A percentile compares a stretch with the other conserved stretches of the same genome.
phyloP scores from a whole-genome alignment of 2,888 invertebrate species.

The Bruchidius siliquastri region DNA sequence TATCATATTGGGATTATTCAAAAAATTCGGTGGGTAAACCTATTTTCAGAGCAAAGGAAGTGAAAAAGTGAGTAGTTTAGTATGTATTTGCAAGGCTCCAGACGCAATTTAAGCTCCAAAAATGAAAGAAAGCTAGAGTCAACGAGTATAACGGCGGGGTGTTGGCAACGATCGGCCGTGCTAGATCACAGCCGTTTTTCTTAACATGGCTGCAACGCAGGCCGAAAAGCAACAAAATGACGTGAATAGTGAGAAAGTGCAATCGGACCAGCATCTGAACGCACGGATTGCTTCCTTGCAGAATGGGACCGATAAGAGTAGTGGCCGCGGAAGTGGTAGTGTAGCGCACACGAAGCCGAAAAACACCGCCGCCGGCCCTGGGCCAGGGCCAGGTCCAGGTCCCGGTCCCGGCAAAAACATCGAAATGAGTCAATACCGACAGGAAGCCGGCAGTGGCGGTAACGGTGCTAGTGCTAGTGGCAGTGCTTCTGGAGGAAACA shows the following conservation, averaged over 20 bases:
- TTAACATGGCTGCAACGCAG: conserved; percentile 82
- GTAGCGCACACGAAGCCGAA: conserved; percentile 61
- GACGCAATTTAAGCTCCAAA: conserved; percentile 43
- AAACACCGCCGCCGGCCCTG: conserved; percentile 51
- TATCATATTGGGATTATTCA: conserved; percentile 46
- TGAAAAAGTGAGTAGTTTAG: conserved; percentile 43
- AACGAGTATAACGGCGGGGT: conserved; percentile 54
- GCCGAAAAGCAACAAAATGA: conserved; percentile 78
- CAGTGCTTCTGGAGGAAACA: conserved; percentile 30
- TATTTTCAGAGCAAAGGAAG: conserved; percentile 42
- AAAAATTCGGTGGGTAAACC: conserved; percentile 47
- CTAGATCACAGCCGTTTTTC: conserved; percentile 47
- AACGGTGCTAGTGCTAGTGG: conserved; percentile 30
- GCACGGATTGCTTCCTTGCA: conserved; percentile 66
- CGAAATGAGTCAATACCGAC: conserved; percentile 69
- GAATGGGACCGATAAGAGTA: conserved; percentile 74
- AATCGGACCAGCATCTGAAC: conserved; percentile 62
- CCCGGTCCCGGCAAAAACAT: conserved; percentile 42
- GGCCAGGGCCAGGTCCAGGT: not conserved
- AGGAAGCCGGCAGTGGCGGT: conserved; percentile 55
- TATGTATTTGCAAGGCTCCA: conserved; percentile 50
- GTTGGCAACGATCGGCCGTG: conserved; percentile 55
- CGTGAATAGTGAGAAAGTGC: conserved; percentile 61
- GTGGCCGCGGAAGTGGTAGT: conserved; percentile 57
- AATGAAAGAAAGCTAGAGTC: conserved; percentile 47